phyloP scores from a whole-genome alignment of 2,888 invertebrate genomes.

The Ariolimax columbianus region DNA sequence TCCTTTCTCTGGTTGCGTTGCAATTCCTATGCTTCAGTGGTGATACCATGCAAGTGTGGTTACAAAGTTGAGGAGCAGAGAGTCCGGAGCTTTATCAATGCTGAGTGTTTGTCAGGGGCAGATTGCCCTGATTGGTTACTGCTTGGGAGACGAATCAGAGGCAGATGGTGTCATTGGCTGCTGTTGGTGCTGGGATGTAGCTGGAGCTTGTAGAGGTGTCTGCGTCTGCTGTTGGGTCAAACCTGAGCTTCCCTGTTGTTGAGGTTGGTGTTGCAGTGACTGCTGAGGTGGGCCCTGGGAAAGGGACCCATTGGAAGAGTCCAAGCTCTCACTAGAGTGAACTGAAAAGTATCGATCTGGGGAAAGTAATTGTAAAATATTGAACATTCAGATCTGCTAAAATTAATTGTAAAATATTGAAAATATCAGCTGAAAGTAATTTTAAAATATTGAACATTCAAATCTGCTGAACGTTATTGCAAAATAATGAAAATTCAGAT shows the following conservation, averaged over 20 bases:
- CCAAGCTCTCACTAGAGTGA: conserved; percentile 54
- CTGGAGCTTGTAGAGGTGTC: background rate
- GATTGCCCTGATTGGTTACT: background rate
- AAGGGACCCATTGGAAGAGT: conserved; percentile 48
- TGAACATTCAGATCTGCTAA: background rate
- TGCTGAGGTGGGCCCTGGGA: conserved; percentile 41
- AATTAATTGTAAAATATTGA: too few relatives aligned
- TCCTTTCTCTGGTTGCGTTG: background rate
- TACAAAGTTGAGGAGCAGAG: background rate
- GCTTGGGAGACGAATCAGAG: conserved; percentile 41
- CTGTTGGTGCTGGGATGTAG: conserved; percentile 28
- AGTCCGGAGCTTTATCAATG: background rate
- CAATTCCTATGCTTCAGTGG: background rate
- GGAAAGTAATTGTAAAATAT: background rate
- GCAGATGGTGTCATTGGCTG: conserved; percentile 38
- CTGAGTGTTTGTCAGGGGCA: background rate
- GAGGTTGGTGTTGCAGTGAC: conserved; percentile 22
- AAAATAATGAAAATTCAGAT: too few relatives aligned
- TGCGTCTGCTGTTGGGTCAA: conserved; percentile 31
- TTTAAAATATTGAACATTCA: too few relatives aligned
- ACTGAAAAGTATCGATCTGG: conserved; percentile 57
- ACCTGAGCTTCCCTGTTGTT: conserved; percentile 1
- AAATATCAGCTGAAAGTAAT: too few relatives aligned
- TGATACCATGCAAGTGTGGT: background rate
- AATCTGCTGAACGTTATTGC: too few relatives aligned